Evolutionary conservation across 1,140 invertebrate species (phyloP).

Genomic region (Zaprionus camerounensis): DNA sequence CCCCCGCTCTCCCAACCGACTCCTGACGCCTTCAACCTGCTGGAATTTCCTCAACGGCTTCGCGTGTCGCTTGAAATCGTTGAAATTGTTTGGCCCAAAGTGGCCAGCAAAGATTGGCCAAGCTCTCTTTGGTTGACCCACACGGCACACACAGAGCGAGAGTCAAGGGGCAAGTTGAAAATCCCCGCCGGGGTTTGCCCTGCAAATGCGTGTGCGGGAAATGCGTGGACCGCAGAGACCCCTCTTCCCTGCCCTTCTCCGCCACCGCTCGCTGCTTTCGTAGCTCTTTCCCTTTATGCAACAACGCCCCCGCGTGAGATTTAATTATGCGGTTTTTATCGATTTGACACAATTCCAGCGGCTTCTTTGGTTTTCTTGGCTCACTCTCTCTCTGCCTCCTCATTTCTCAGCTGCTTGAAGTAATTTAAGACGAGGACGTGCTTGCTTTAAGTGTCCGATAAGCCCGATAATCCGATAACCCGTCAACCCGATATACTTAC

Average conservation of each 20-base stretch:
- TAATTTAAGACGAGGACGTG: conserved; percentile 30
- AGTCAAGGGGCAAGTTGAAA: conserved; percentile 32
- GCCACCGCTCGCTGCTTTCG: neutral
- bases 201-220: conserved; percentile 44
- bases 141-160: conserved; percentile 21
- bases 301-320: conserved; percentile 64
- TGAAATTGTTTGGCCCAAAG: conserved; percentile 21
- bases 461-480: conserved; percentile 13
- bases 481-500: conserved; percentile 87
- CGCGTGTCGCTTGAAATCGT: conserved; percentile 38
- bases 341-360: conserved; percentile 82
- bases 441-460: conserved; percentile 45
- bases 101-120: conserved; percentile 60
- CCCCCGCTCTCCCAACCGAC: neutral
- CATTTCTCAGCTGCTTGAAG: conserved; percentile 41
- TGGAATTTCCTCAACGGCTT: conserved; percentile 24
- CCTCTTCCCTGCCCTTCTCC: neutral
- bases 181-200: conserved; percentile 36
- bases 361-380: conserved; percentile 47
- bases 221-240: conserved; percentile 51
- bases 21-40: neutral
- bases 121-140: conserved; percentile 71
- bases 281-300: conserved; percentile 19
- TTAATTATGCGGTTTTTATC: conserved; percentile 83
- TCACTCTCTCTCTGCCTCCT: neutral